Evolutionary conservation across 2,797 vertebrate species (phyloP).

Genomic region (Melanotaenia trifasciata): DNA sequence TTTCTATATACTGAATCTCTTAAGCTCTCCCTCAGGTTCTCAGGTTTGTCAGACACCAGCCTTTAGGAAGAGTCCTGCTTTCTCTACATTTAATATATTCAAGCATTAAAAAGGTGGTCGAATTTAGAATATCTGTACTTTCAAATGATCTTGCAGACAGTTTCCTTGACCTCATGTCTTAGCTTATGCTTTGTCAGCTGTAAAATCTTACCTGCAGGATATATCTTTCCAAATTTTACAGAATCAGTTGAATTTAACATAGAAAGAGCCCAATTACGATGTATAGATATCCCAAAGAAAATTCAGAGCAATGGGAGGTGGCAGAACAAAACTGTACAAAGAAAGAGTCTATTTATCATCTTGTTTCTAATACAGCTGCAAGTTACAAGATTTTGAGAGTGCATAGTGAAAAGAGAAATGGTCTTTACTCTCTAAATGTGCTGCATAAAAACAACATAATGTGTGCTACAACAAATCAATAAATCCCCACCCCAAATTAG

Average conservation of each 20-base stretch:
- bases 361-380: too few species aligned
- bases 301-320: not conserved
- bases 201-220: not conserved
- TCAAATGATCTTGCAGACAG: not conserved
- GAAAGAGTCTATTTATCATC: not conserved
- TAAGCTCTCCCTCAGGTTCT: not conserved
- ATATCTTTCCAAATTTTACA: not conserved
- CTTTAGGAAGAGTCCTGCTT: not conserved
- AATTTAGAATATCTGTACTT: not conserved
- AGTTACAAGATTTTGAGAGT: not conserved
- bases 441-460: constrained; percentile 26
- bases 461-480: constrained; percentile 47
- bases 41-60: not conserved
- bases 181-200: not conserved
- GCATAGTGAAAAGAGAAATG: not conserved
- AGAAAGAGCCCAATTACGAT: not conserved
- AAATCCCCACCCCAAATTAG: constrained; percentile 36
- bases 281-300: not conserved
- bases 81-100: not conserved
- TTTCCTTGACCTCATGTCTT: not conserved
- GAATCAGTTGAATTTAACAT: not conserved
- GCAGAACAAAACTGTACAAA: not conserved
- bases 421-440: not conserved
- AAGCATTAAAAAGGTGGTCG: not conserved
- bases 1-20: not conserved